Evolutionary conservation across 1,140 invertebrate genomes (phyloP), one percentile per base, ranked within the genome.

Genomic region (Leptopilina boulardi): DNA sequence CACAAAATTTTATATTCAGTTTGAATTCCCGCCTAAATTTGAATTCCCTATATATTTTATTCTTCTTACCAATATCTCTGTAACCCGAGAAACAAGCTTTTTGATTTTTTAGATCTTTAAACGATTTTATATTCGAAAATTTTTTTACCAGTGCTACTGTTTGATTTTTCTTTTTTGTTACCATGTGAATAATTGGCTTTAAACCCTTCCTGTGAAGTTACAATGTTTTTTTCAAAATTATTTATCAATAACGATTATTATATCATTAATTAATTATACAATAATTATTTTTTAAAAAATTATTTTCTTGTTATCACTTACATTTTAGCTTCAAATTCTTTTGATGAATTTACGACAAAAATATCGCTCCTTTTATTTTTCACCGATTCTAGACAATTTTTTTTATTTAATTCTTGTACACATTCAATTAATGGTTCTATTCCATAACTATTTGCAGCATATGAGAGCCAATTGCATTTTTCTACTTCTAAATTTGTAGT

Each of bases 381-480:
- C 0, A 97, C 90, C 15, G 93, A 92, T 10, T 93, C 85, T 89
- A 97, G 92, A 83, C 97, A 98, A 5, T 92, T 90, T 0, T 90
- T 86, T 19, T 88, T 83, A 47, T 89, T 91, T 8, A 85, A 82
- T 44, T 92, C 90, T 72, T 93, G 88, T 0, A 93, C 84, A 80
- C 96, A 97, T 44, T 94, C 93, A 11, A 97, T 89, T 18, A 93
- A 92, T 0, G 96, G 96, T 75, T 94, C 92, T 0, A 97, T 89
- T 1, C 95, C 95, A 81, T 95, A 94, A 0, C 95, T 94, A 3
- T 92, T 89, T 0, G 94, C 93, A 0, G 94, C 94, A 82, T 95
- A 93, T 79, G 93, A 92, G 80, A 97, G 83, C 94, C 94, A 95
- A 11, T 93, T 91, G 83, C 96, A 97, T 82, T 97, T 97, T 42